Conservation (phyloP, 2,888 invertebrate species). For the Scaptomyza tumidula region DNA sequence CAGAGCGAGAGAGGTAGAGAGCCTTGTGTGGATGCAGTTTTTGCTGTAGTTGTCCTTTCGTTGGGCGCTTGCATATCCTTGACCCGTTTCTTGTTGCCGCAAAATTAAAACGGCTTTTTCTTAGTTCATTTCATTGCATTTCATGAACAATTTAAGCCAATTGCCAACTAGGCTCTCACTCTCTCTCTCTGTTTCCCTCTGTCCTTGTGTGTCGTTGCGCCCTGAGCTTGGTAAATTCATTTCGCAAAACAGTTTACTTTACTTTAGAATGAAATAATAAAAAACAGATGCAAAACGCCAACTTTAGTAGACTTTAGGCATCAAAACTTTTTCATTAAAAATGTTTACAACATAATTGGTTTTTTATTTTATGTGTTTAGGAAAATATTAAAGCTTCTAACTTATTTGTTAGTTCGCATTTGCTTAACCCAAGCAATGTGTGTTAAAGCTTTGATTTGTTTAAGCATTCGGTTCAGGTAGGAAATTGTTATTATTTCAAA, state of each 20-base stretch:
- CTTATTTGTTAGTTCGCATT: background rate
- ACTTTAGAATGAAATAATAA: slow-evolving; percentile 22
- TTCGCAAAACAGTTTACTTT: slow-evolving; percentile 68
- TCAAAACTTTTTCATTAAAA: slow-evolving; percentile 4
- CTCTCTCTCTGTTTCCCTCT: background rate
- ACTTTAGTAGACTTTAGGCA: slow-evolving; percentile 3
- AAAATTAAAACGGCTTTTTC: slow-evolving; percentile 79
- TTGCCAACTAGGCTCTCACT: slow-evolving; percentile 52
- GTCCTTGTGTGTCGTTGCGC: slow-evolving; percentile 55
- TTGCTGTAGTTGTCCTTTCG: slow-evolving; percentile 44
- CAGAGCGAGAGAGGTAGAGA: slow-evolving; percentile 2
- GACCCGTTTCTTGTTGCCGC: slow-evolving; percentile 70
- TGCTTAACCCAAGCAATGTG: background rate
- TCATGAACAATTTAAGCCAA: slow-evolving; percentile 81
- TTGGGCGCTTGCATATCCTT: slow-evolving; percentile 61
- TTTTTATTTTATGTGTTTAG: background rate
- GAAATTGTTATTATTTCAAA: slow-evolving; percentile 1
- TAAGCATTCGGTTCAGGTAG: background rate
- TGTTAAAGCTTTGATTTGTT: background rate
- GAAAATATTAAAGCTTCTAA: background rate
- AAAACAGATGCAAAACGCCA: slow-evolving; percentile 12
- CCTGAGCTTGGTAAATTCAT: slow-evolving; percentile 71
- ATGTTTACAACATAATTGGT: slow-evolving; percentile 37
- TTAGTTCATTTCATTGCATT: slow-evolving; percentile 80
- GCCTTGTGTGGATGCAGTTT: slow-evolving; percentile 58